A percentile compares a stretch with the other conserved stretches of the same genome.
Conservation (phyloP, 2,888 invertebrate genomes). For the Ernsta delagoae region DNA sequence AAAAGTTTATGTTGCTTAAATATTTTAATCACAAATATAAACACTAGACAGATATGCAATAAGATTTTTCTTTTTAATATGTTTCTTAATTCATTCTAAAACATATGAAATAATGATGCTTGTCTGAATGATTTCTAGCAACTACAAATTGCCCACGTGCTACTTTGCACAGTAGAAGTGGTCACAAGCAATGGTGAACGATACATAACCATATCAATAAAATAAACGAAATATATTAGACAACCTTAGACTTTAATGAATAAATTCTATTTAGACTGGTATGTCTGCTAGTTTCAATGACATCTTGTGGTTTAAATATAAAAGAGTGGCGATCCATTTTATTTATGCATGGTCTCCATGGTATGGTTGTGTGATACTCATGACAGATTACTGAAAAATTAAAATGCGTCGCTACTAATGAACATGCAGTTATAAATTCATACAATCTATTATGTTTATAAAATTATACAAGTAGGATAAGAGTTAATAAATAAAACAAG, state of each 20-base stretch:
- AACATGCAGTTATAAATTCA: slow-evolving; percentile 26
- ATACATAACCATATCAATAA: not conserved
- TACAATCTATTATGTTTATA: not conserved
- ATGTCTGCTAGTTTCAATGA: too few species aligned
- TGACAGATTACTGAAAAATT: not conserved
- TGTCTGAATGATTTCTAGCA: not conserved
- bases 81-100: not conserved
- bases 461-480: slow-evolving; percentile 6
- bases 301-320: too few species aligned
- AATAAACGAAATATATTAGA: too few species aligned
- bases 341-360: not conserved
- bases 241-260: too few species aligned
- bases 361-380: not conserved
- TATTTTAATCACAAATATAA: not conserved
- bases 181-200: not conserved
- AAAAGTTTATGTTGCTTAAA: not conserved
- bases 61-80: not conserved
- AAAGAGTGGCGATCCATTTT: too few species aligned
- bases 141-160: not conserved
- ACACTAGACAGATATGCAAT: slow-evolving; percentile 7
- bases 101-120: not conserved
- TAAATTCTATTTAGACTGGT: too few species aligned
- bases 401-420: slow-evolving; percentile 1
- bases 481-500: too few species aligned
- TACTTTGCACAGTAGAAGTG: not conserved